Evolutionary conservation across 2,113 vertebrate genomes (phyloP).

Genomic region (Clarias batrachus): DNA sequence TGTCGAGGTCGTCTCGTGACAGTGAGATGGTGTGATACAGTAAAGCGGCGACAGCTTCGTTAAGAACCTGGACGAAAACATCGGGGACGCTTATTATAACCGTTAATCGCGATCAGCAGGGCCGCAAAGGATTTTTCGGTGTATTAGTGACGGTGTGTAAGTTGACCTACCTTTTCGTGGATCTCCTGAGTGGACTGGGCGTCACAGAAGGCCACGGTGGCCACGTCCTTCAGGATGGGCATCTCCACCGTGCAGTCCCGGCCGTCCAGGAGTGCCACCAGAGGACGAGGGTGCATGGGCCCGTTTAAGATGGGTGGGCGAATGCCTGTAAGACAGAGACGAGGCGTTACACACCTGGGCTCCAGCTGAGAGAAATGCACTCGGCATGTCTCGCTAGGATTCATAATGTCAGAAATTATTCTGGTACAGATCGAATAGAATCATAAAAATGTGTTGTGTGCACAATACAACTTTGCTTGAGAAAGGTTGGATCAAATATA

Average conservation of each 20-base stretch:
- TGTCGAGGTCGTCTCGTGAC: conserved; percentile 81
- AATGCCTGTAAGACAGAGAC: conserved; percentile 72
- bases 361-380: neutral
- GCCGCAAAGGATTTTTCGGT: too few species aligned
- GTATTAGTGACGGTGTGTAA: neutral
- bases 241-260: conserved; percentile 90
- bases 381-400: neutral
- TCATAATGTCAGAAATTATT: neutral
- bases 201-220: conserved; percentile 89
- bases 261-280: conserved; percentile 87
- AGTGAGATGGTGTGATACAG: conserved; percentile 84
- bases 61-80: conserved; percentile 70
- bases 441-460: neutral
- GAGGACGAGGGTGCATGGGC: conserved; percentile 86
- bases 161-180: conserved; percentile 81
- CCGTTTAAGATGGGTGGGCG: conserved; percentile 87
- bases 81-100: neutral
- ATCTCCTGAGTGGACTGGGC: conserved; percentile 93
- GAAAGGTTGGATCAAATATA: neutral
- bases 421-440: neutral
- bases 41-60: conserved; percentile 80
- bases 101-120: neutral
- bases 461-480: neutral
- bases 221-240: conserved; percentile 89
- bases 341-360: neutral